Percentiles rank a stretch among this genome's conserved stretches.
Evolutionary conservation across 2,113 vertebrate species (phyloP).

Genomic region (Callipepla squamata): DNA sequence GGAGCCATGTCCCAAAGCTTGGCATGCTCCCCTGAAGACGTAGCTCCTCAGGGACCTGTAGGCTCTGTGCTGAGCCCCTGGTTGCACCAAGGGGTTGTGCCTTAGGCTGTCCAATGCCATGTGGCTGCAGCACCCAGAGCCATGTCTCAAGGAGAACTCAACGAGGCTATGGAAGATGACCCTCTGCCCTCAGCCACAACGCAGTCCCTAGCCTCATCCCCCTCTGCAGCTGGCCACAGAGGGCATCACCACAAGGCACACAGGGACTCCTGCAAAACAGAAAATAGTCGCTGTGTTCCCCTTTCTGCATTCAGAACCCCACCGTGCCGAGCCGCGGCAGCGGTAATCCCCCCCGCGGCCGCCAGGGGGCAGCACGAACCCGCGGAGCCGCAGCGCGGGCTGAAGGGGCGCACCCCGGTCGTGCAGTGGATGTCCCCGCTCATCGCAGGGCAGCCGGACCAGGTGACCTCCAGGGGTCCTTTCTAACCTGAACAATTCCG

Average conservation of each 20-base stretch:
- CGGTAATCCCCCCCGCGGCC: neutral
- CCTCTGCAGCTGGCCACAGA: neutral
- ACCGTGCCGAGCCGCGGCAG: neutral
- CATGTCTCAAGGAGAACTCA: neutral
- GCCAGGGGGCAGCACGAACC: neutral
- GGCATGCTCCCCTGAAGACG: neutral
- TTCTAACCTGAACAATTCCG: too few species aligned
- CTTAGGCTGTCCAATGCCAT: neutral
- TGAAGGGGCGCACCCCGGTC: too few species aligned
- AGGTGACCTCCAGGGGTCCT: too few species aligned
- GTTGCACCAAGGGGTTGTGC: neutral
- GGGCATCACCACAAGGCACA: neutral
- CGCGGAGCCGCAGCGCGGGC: neutral
- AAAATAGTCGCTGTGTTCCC: neutral
- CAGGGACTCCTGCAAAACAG: neutral
- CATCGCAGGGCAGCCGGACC: too few species aligned
- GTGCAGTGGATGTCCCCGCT: too few species aligned
- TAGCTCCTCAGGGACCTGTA: neutral
- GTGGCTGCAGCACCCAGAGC: rapidly evolving
- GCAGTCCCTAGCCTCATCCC: neutral
- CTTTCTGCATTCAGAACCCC: neutral
- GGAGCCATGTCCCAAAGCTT: neutral
- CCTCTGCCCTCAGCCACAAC: neutral
- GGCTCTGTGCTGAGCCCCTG: neutral
- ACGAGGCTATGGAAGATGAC: neutral